Evolutionary conservation across 2,888 invertebrate species (phyloP).

Genomic region (Coleophora deauratella): DNA sequence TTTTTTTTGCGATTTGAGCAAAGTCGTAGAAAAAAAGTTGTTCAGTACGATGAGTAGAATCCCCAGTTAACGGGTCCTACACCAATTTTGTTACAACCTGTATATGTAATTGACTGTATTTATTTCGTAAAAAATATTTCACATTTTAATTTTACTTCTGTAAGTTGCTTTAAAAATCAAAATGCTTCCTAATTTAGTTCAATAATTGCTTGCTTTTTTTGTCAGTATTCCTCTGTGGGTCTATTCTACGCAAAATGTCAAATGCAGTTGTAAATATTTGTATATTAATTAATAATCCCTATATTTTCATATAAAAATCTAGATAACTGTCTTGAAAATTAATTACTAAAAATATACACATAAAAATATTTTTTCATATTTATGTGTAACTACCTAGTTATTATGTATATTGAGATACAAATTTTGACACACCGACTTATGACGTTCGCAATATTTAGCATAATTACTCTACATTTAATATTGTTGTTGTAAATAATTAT

Average conservation of each 20-base stretch:
- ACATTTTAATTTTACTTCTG: too few relatives aligned
- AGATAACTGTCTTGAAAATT: slow-evolving; percentile 34
- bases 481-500: slow-evolving; percentile 49
- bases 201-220: slow-evolving; percentile 34
- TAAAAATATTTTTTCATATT: slow-evolving; percentile 64
- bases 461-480: slow-evolving; percentile 24
- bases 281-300: slow-evolving; percentile 41
- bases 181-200: too few relatives aligned
- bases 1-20: too few relatives aligned
- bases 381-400: slow-evolving; percentile 25
- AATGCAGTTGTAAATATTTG: slow-evolving; percentile 40
- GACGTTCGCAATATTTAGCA: slow-evolving; percentile 56
- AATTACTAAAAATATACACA: slow-evolving; percentile 40
- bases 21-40: too few relatives aligned
- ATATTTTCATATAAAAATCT: slow-evolving; percentile 56
- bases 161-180: too few relatives aligned
- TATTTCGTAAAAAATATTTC: too few relatives aligned
- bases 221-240: slow-evolving; percentile 52
- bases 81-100: too few relatives aligned
- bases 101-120: too few relatives aligned
- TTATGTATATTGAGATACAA: slow-evolving; percentile 17
- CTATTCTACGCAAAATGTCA: slow-evolving; percentile 27
- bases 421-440: slow-evolving; percentile 37
- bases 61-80: too few relatives aligned
- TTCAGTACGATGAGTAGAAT: too few relatives aligned